Base-by-base conservation (phyloP, 2,797 vertebrate genomes). In the Oreortyx pictus region DNA sequence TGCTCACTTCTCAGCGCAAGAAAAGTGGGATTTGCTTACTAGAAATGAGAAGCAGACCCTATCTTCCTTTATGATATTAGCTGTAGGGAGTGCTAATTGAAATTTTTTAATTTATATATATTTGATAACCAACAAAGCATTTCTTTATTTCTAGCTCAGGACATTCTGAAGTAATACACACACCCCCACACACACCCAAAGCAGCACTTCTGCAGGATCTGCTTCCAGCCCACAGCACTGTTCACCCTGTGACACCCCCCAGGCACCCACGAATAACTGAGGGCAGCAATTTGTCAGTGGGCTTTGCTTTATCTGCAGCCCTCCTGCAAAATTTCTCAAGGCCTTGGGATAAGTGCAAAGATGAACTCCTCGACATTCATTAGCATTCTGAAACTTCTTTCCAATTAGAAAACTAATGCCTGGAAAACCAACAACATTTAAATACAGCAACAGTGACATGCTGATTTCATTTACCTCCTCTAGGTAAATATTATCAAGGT, bases 401-500 rank as follows among this genome's bases (percentile, higher is more conserved):
- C 24, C 67, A 37, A 61, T 37, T 54, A 75, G 35, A 50, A 77
- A 83, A 60, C 4, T 18, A 71, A 64, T 33, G 27, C n/a, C 54
- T 68, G 41, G 66, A 79, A 71, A 89, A 82, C 14, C 15, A 82
- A 2, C 67, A n/a, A 24, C 19, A 62, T 31, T 37, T 44, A 87
- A 86, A 82, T 20, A 22, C 35, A 50, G 23, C 27, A 72, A 61
- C 15, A 82, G 22, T 29, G 92, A 94, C 2, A 50, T 0, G 1
- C 8, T 35, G 52, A 41, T 33, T 85, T 64, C 37, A 91, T 95
- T 92, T 97, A 99, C 99, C 99, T 99, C 99, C 94, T 99, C 96
- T 82, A 99, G 97, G 96, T 99, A 99, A 97, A 99, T 99, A 96
- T 99, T 99, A 96, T 99, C 99, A 95, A 99, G 98, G 97, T 99